A percentile compares a stretch with the other conserved stretches of the same genome.
phyloP scores from a whole-genome alignment of 2,888 invertebrate species.

The Megaustenia siamemsis region DNA sequence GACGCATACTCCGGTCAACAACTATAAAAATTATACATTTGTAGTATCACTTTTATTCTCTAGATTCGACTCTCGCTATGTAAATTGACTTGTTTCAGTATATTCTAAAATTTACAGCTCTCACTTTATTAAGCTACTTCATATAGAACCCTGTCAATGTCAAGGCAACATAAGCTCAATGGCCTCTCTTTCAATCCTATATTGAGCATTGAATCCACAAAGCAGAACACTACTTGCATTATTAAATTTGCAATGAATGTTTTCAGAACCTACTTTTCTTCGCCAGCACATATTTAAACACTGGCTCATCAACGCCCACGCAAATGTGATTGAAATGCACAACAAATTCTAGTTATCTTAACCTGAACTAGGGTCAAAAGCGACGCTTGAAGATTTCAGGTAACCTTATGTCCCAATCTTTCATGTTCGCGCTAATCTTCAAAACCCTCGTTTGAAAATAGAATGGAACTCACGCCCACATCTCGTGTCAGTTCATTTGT shows the following conservation, averaged over 20 bases:
- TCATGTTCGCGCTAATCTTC: not conserved
- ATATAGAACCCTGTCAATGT: no score
- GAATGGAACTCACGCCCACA: not conserved
- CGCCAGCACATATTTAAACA: conserved; percentile 6
- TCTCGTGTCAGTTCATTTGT: not conserved
- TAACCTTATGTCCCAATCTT: not conserved
- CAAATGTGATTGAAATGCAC: conserved; percentile 1
- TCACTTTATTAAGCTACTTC: no score
- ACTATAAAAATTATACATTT: not conserved
- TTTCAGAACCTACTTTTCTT: not conserved
- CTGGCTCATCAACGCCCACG: conserved; percentile 17
- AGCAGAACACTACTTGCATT: no score
- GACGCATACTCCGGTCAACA: not conserved
- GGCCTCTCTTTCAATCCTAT: no score
- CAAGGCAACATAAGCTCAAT: no score
- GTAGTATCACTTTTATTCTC: no score
- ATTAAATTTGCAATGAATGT: not conserved
- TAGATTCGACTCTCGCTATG: no score
- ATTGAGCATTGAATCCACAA: no score
- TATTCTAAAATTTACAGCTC: no score
- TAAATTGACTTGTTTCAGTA: no score
- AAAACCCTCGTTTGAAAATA: not conserved
- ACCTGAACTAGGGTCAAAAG: not conserved
- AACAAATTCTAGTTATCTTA: not conserved
- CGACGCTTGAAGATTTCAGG: not conserved